These are phyloP conservation scores for Gastrophysa polygoni DNA, from an alignment of 2,888 invertebrate species.

Conservation along the genomic window DNA sequence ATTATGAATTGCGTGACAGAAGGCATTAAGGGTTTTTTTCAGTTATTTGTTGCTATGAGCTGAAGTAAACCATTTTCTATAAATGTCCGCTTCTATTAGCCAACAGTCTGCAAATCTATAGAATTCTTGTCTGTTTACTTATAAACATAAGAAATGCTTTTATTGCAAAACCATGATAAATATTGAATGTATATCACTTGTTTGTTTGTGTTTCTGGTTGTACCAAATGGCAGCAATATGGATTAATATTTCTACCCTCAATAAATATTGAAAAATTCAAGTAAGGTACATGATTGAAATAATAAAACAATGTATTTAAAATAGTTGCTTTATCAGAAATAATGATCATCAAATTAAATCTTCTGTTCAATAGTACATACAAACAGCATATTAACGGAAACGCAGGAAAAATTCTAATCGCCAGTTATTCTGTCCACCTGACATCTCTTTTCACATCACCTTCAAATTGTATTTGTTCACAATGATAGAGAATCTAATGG, in stretches of 20 bases:
- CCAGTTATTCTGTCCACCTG: too few species aligned
- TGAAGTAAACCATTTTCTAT: conserved; percentile 45
- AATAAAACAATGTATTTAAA: too few species aligned
- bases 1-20: background rate
- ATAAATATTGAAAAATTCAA: too few species aligned
- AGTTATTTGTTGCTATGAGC: conserved; percentile 19
- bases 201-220: conserved; percentile 48
- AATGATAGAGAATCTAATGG: too few species aligned
- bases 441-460: too few species aligned
- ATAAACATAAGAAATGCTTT: conserved; percentile 46
- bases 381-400: too few species aligned
- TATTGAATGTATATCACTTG: conserved; percentile 47
- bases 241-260: conserved; percentile 56
- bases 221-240: conserved; percentile 57
- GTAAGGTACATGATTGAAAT: too few species aligned
- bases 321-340: too few species aligned
- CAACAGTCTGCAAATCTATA: conserved; percentile 53
- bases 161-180: conserved; percentile 46
- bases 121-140: conserved; percentile 50
- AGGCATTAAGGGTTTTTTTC: conserved; percentile 8
- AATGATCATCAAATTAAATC: too few species aligned
- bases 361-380: too few species aligned
- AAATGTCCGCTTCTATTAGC: conserved; percentile 56
- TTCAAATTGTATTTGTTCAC: too few species aligned
- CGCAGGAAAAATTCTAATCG: too few species aligned